These are phyloP conservation scores for Myzus persicae DNA, from an alignment of 1,140 invertebrate species.

Conservation along the genomic window DNA sequence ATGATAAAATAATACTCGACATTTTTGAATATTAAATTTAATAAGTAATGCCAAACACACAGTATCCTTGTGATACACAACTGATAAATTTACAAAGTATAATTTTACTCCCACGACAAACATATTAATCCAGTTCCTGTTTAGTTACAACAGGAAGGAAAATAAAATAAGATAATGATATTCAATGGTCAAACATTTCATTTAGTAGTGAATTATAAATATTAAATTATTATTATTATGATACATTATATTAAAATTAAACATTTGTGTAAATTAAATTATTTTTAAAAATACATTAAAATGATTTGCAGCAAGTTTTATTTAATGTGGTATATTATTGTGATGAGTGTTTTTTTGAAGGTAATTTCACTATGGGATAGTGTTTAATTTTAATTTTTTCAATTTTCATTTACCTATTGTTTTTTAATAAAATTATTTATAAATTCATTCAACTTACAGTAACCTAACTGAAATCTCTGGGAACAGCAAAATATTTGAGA, in stretches of 20 bases:
- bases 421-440: no score
- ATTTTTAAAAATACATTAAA: neutral
- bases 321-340: neutral
- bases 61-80: neutral
- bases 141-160: slow-evolving; percentile 47
- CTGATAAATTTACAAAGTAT: slow-evolving; percentile 21
- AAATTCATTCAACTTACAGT: no score
- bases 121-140: slow-evolving; percentile 47
- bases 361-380: neutral
- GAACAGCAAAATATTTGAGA: no score
- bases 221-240: neutral
- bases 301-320: slow-evolving; percentile 28
- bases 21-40: neutral
- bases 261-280: neutral
- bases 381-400: neutral
- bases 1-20: neutral
- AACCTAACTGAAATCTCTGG: no score
- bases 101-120: slow-evolving; percentile 41
- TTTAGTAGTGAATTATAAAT: neutral
- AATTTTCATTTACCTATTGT: neutral
- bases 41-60: neutral
- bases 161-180: slow-evolving; percentile 45
- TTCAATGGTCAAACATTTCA: neutral
- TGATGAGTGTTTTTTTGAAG: slow-evolving; percentile 11
- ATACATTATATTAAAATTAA: neutral